Base-by-base conservation (phyloP, 2,888 invertebrate genomes). In the Branchellion lobata region DNA sequence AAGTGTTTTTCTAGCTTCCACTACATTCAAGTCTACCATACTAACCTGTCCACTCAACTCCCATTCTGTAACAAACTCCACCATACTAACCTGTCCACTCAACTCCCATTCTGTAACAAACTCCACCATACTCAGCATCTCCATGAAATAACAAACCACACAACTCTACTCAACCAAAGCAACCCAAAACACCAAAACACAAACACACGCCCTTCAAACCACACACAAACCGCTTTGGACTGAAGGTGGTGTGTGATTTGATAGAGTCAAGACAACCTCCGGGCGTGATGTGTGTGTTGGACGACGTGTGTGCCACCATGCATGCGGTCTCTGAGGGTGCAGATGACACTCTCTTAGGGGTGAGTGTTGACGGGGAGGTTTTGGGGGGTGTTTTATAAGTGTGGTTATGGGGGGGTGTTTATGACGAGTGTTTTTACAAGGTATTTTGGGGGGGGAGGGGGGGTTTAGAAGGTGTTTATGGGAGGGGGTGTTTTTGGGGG, bases 241-340 rank as follows among this genome's bases (percentile, higher is more conserved):
- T n/a, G n/a, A 18, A 57, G 61, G 87, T 92, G 74, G 92, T 92
- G 8, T 92, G 92, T 85, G 91, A 92, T 83, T 87, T 92, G 82
- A 91, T 92, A 76, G 92, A 92, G 85, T 90, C 90, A 84, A 87
- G 87, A 82, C 88, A 89, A 51, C 87, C 87, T 1, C 91, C 91
- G 1, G 92, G 92, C 75, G 89, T 92, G 72, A 91, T 92, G 88
- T 89, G 90, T 83, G 88, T 91, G 5, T 86, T 92, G 73, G 92
- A 92, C 84, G 92, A 92, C 85, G 90, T 91, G 0, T 92, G 92
- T 86, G 91, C 91, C 5, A 91, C 91, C 47, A 89, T 91, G 86
- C 91, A 91, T 85, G 91, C 91, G 2, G 91, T 91, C 75, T 89
- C 90, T 18, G 90, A 90, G 74, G 91, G 91, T 0, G 91, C 79